Evolutionary conservation across 2,113 vertebrate species (phyloP).

Genomic region (Madoqua kirkii): DNA sequence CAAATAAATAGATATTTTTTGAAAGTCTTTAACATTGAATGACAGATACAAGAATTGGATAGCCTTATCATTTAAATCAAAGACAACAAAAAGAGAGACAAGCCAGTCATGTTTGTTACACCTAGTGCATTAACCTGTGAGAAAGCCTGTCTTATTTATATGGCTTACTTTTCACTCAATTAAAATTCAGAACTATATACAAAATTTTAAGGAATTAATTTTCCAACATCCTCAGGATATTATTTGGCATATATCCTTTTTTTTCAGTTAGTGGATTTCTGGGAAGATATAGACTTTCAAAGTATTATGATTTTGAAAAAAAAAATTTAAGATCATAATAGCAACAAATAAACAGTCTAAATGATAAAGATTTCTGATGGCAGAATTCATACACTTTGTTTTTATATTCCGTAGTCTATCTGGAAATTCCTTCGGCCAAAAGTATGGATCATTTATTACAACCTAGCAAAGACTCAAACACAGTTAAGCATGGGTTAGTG

Average conservation of each 20-base stretch:
- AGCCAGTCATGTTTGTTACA: not conserved
- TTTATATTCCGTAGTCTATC: not conserved
- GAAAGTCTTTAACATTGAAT: not conserved
- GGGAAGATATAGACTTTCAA: not conserved
- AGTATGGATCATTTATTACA: not conserved
- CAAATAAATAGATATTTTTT: not conserved
- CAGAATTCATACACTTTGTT: not conserved
- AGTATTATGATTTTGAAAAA: not conserved
- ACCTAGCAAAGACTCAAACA: not conserved
- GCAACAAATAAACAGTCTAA: not conserved
- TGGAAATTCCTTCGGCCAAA: not conserved
- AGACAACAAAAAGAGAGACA: not conserved
- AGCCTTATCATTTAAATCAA: not conserved
- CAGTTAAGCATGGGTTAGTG: not conserved
- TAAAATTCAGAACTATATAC: not conserved
- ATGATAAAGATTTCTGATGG: not conserved
- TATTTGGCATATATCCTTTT: not conserved
- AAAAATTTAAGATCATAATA: not conserved
- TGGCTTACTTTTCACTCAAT: not conserved
- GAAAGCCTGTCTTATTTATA: not conserved
- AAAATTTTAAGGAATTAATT: not conserved
- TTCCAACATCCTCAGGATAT: not conserved
- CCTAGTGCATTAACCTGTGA: not conserved
- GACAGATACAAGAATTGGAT: not conserved
- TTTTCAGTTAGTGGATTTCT: not conserved